These are phyloP conservation scores for Xiphorhynchus erythropygius DNA, from an alignment of 2,797 vertebrate genomes.

Conservation along the genomic window DNA sequence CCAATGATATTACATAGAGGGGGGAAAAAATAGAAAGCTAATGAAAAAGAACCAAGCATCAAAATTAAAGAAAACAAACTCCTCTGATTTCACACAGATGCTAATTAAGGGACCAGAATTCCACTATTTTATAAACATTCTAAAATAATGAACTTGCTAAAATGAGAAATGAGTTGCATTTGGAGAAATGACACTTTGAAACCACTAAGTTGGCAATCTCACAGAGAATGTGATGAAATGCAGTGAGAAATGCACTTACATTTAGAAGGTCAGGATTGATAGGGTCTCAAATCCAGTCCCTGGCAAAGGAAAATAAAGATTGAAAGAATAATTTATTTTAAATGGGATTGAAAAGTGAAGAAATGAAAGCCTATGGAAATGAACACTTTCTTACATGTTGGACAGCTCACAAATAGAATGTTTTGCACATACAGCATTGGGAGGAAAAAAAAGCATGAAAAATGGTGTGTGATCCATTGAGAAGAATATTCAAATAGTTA, in stretches of 20 bases:
- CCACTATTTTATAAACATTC: background rate
- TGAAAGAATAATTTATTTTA: slow-evolving; percentile 17
- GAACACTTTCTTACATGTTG: background rate
- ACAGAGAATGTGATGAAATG: background rate
- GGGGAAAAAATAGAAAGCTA: background rate
- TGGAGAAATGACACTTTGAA: background rate
- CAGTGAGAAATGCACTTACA: background rate
- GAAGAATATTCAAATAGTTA: background rate
- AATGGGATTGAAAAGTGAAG: slow-evolving; percentile 3
- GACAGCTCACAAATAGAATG: background rate
- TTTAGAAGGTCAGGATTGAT: background rate
- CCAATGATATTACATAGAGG: background rate
- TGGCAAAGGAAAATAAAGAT: background rate
- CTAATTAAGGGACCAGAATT: background rate
- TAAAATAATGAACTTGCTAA: background rate
- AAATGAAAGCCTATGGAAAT: background rate
- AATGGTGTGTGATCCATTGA: background rate
- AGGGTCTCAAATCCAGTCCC: background rate
- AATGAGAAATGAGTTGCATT: background rate
- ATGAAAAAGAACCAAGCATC: background rate
- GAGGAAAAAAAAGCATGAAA: background rate
- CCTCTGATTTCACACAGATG: background rate
- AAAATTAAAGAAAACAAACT: background rate
- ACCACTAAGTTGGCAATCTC: background rate
- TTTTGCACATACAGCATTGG: background rate